These are phyloP conservation scores for Megaustenia siamemsis DNA, from an alignment of 2,888 invertebrate genomes.

Conservation along the genomic window DNA sequence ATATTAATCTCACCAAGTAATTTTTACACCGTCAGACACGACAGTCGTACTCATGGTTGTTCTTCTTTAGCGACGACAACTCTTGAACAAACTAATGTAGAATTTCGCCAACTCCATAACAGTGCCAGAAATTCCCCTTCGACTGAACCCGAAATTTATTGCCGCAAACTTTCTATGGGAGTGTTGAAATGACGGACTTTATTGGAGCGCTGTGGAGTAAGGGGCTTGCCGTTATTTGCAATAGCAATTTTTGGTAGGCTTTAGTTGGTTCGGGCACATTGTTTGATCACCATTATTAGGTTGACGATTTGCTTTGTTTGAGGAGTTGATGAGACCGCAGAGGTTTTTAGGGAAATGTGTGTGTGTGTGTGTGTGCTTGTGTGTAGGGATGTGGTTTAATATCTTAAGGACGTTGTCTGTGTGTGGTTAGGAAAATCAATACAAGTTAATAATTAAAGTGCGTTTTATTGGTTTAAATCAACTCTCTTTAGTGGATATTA, in stretches of 20 bases:
- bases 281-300: background rate
- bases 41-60: too few relatives aligned
- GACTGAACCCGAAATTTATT: constrained; percentile 29
- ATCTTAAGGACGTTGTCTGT: too few relatives aligned
- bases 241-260: constrained; percentile 9
- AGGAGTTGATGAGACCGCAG: too few relatives aligned
- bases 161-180: background rate
- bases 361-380: background rate
- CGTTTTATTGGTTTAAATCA: too few relatives aligned
- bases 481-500: too few relatives aligned
- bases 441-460: too few relatives aligned
- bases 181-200: constrained; percentile 29
- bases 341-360: background rate
- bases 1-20: too few relatives aligned
- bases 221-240: constrained; percentile 7
- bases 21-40: too few relatives aligned
- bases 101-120: constrained; percentile 5
- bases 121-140: constrained; percentile 1
- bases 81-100: constrained; percentile 25
- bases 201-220: constrained; percentile 14
- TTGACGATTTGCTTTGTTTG: background rate
- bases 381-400: too few relatives aligned
- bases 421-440: too few relatives aligned
- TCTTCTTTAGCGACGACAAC: too few relatives aligned
- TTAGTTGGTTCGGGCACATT: background rate